A percentile compares a stretch with the other conserved stretches of the same genome.
Conservation (phyloP, 2,888 invertebrate genomes). For the Craniophora ligustri region DNA sequence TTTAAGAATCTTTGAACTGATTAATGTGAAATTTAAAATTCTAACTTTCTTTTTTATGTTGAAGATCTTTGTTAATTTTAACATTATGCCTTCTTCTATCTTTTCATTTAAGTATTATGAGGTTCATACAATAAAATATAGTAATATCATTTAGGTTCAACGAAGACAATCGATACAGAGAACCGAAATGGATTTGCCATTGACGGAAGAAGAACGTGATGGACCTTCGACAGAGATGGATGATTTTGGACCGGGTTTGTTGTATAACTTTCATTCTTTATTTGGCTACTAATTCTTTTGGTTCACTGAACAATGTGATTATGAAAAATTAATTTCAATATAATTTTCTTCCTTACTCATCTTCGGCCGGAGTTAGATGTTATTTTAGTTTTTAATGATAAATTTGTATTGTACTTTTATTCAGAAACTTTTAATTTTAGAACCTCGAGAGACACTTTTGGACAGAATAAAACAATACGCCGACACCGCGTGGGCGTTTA, state of each 20-base stretch:
- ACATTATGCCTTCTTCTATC: conserved; percentile 17
- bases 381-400: background rate
- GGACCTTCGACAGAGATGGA: conserved; percentile 69
- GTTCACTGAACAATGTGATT: no score
- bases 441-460: conserved; percentile 76
- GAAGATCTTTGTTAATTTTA: conserved; percentile 11
- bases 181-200: conserved; percentile 54
- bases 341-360: no score
- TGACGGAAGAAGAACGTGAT: conserved; percentile 61
- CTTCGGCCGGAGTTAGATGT: background rate
- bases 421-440: conserved; percentile 9
- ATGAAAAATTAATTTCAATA: no score
- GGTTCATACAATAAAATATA: conserved; percentile 4
- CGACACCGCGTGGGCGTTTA: conserved; percentile 91
- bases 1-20: background rate
- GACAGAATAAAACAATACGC: conserved; percentile 79
- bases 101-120: background rate
- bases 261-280: background rate
- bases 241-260: conserved; percentile 72
- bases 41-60: background rate
- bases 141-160: conserved; percentile 35
- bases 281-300: no score
- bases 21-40: background rate
- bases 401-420: background rate
- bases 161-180: conserved; percentile 44